Base-by-base conservation (phyloP, 2,113 vertebrate genomes). In the Triplophysa tibetana region DNA sequence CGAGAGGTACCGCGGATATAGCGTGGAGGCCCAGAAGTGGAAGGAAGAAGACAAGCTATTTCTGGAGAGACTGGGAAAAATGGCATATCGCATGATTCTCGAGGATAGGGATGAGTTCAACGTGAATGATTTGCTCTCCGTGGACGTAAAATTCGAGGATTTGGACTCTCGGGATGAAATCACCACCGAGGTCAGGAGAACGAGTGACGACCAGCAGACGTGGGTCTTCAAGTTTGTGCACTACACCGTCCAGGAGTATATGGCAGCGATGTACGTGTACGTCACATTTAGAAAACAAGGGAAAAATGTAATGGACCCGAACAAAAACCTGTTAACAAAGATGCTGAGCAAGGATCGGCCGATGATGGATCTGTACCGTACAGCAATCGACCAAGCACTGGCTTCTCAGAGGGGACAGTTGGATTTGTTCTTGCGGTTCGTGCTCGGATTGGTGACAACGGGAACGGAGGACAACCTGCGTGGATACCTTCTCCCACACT, bases 201-300 rank as follows among this genome's bases (percentile, higher is more conserved):
- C 5, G 1, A 48, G 19, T 0, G 76, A 56, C 1, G 13, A 56
- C 8, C 1, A n/a, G 1, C 1, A 1, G 3, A 43, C 33, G 21
- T 67, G 83, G 62, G 60, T 5, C 1, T 93, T 88, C 80, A 86
- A 86, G 33, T 93, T 93, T 13, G 54, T 89, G 11, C 90, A 93
- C 70, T 16, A 33, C 33, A 88, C 82, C 38, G 10, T 90, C 9
- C 86, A 92, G 90, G 90, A 90, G 66, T 94, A 89, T 78, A 88
- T 94, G 84, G 92, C 92, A 0, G 92, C 92, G 23, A 3, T 92
- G 43, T 92, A 92, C 9, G 83, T 87, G 38, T 93, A 91, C 75
- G 38, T 81, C 0, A 69, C 48, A 26, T 93, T 91, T 77, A 74
- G 83, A 56, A 29, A 1, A 6, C 85, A 90, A 0, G 84, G 83